Percentiles rank a stretch among this genome's conserved stretches.
Conservation (phyloP, 2,113 vertebrate genomes). For the Beaufortia kweichowensis region DNA sequence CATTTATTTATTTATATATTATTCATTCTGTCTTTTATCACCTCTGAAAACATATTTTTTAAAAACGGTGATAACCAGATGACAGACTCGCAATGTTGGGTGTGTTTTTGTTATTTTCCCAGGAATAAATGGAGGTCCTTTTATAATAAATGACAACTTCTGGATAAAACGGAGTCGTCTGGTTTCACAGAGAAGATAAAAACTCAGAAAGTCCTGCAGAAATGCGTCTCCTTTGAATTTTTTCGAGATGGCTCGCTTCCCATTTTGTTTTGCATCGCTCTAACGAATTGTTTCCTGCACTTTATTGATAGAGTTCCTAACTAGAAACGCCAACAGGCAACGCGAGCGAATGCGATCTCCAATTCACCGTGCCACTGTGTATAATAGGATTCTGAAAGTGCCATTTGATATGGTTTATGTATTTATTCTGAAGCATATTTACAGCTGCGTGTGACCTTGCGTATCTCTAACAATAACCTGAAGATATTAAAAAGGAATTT, state of each 20-base stretch:
- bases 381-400: slow-evolving; percentile 37
- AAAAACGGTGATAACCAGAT: neutral
- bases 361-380: slow-evolving; percentile 13
- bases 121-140: neutral
- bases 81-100: neutral
- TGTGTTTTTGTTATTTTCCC: neutral
- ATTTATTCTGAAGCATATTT: slow-evolving; percentile 29
- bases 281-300: slow-evolving; percentile 36
- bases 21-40: slow-evolving; percentile 2
- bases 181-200: neutral
- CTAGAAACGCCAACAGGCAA: slow-evolving; percentile 32
- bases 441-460: slow-evolving; percentile 22
- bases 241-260: slow-evolving; percentile 12
- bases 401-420: slow-evolving; percentile 40
- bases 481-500: slow-evolving; percentile 21
- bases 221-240: neutral
- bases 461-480: slow-evolving; percentile 27
- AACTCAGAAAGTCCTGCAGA: slow-evolving; percentile 2
- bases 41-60: neutral
- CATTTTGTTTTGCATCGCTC: slow-evolving; percentile 31
- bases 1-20: slow-evolving; percentile 17
- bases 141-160: slow-evolving; percentile 3
- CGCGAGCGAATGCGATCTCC: slow-evolving; percentile 24
- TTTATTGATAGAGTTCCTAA: slow-evolving; percentile 40
- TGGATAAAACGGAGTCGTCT: slow-evolving; percentile 1